These are phyloP conservation scores for Aegithalos caudatus DNA, from an alignment of 2,113 vertebrate species.

Conservation along the genomic window DNA sequence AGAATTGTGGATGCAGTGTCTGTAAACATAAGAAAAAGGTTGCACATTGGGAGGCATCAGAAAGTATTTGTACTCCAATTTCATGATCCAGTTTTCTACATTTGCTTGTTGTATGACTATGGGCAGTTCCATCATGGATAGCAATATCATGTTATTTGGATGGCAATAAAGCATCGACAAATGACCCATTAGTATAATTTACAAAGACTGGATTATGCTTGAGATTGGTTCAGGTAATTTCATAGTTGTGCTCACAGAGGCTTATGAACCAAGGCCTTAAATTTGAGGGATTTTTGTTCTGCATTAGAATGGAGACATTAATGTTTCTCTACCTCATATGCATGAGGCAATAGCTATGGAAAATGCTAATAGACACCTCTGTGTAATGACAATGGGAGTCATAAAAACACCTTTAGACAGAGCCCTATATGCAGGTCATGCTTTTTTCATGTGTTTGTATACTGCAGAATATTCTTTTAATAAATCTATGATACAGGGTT, in stretches of 20 bases:
- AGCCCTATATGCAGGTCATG: neutral
- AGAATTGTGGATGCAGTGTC: neutral
- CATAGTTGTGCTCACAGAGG: neutral
- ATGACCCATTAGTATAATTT: neutral
- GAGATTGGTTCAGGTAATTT: neutral
- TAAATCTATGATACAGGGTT: neutral
- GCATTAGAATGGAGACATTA: neutral
- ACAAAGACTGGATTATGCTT: neutral
- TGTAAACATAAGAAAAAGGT: neutral
- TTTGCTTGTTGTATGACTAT: neutral
- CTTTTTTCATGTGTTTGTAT: neutral
- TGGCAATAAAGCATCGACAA: neutral
- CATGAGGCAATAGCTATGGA: neutral
- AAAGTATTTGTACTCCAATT: neutral
- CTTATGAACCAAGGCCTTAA: neutral
- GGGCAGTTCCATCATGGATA: neutral
- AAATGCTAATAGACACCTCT: neutral
- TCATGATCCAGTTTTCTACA: neutral
- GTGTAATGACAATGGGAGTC: neutral
- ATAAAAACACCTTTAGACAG: neutral
- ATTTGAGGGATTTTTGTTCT: neutral
- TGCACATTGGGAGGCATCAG: neutral
- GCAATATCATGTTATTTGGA: neutral
- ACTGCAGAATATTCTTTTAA: neutral
- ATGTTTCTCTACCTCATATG: neutral